phyloP scores from a whole-genome alignment of 2,797 vertebrate species.

The Rhinatrema bivittatum region DNA sequence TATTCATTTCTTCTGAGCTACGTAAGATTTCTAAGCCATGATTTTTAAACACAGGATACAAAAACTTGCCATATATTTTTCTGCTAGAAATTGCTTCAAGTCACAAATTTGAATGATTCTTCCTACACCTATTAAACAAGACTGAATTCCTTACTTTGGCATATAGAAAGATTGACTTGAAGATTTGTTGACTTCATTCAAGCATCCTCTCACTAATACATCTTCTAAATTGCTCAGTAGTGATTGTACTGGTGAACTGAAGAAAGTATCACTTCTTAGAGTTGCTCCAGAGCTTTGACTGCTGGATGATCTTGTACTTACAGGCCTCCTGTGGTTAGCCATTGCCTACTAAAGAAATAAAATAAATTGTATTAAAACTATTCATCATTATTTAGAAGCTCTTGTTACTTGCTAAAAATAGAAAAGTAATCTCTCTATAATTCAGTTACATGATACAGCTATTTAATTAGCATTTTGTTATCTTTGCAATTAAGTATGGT shows the following conservation, averaged over 20 bases:
- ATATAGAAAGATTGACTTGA: neutral
- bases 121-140: too few species aligned
- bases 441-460: neutral
- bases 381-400: too few species aligned
- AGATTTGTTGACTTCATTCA: constrained; percentile 12
- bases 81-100: too few species aligned
- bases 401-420: too few species aligned
- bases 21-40: too few species aligned
- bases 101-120: too few species aligned
- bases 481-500: constrained; percentile 1
- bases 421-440: neutral
- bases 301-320: constrained; percentile 14
- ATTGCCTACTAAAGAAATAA: constrained; percentile 27
- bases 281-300: constrained; percentile 6
- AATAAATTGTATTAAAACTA: constrained; percentile 25
- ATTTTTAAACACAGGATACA: too few species aligned
- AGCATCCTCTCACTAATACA: constrained; percentile 13
- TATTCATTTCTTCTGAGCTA: too few species aligned
- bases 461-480: constrained; percentile 7
- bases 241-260: constrained; percentile 9
- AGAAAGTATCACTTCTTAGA: neutral
- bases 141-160: constrained; percentile 10
- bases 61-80: too few species aligned
- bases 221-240: constrained; percentile 4
- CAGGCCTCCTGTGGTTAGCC: constrained; percentile 16